Evolutionary conservation across 2,797 vertebrate genomes (phyloP).

Genomic region (Pagetopsis macropterus): DNA sequence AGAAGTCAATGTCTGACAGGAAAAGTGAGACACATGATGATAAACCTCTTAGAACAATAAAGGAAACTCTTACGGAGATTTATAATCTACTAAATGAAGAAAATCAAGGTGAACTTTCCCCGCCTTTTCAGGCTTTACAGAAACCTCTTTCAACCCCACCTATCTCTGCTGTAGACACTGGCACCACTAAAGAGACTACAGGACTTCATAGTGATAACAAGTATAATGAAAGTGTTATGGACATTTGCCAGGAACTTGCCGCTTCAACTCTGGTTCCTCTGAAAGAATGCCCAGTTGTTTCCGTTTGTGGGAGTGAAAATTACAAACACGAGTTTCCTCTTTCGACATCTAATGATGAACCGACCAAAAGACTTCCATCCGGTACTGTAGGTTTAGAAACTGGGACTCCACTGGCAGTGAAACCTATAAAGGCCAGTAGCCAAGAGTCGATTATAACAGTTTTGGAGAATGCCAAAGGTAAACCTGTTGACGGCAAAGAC

Average conservation of each 20-base stretch:
- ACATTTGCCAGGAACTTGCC: slow-evolving; percentile 36
- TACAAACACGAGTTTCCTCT: background rate
- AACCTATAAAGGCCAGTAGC: slow-evolving; percentile 14
- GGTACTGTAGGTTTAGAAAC: slow-evolving; percentile 20
- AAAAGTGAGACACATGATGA: slow-evolving; percentile 9
- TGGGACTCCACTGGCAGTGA: slow-evolving; percentile 19
- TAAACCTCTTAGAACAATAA: slow-evolving; percentile 46
- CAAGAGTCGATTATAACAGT: slow-evolving; percentile 8
- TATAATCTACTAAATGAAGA: slow-evolving; percentile 54
- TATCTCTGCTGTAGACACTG: slow-evolving; percentile 47
- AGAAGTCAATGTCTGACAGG: slow-evolving; percentile 10
- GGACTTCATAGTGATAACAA: slow-evolving; percentile 11
- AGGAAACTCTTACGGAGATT: slow-evolving; percentile 57
- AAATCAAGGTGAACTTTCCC: slow-evolving; percentile 26
- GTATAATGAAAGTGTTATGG: slow-evolving; percentile 28
- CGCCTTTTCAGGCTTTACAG: slow-evolving; percentile 34
- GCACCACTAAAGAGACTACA: slow-evolving; percentile 15
- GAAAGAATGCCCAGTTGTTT: slow-evolving; percentile 11
- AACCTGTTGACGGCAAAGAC: slow-evolving; percentile 35
- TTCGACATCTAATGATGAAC: slow-evolving; percentile 14
- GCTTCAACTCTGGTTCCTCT: slow-evolving; percentile 7
- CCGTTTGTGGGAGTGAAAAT: slow-evolving; percentile 19
- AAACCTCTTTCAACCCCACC: slow-evolving; percentile 48
- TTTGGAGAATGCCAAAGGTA: slow-evolving; percentile 24
- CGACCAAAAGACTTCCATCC: slow-evolving; percentile 10